phyloP scores from a whole-genome alignment of 2,888 invertebrate species.

The Agrochola lota region DNA sequence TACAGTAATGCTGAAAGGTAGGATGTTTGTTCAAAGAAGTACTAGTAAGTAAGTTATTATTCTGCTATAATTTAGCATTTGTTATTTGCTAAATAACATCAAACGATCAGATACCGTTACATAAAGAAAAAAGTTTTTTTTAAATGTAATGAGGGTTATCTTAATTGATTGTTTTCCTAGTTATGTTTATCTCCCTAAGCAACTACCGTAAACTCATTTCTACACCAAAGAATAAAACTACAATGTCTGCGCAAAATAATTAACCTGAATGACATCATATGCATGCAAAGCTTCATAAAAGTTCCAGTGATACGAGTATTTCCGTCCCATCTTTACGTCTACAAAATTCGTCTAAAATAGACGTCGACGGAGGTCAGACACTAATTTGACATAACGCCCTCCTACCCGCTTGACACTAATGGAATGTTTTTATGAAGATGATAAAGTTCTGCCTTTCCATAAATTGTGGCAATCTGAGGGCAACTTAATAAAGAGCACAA shows the following conservation, averaged over 20 bases:
- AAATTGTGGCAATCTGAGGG: constrained; percentile 60
- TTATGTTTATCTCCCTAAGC: background rate
- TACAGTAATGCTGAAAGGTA: background rate
- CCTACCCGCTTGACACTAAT: constrained; percentile 68
- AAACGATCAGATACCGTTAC: background rate
- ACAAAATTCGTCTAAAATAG: constrained; percentile 61
- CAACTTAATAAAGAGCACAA: constrained; percentile 59
- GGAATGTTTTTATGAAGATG: constrained; percentile 70
- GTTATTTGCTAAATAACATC: background rate
- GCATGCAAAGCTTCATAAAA: constrained; percentile 27
- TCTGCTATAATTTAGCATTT: background rate
- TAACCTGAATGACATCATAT: constrained; percentile 13
- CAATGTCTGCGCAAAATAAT: constrained; percentile 24
- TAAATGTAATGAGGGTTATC: background rate
- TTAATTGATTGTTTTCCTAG: background rate
- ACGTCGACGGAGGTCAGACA: constrained; percentile 65
- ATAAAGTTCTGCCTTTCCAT: constrained; percentile 61
- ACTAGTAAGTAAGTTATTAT: background rate
- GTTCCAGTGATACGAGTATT: constrained; percentile 29
- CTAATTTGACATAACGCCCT: constrained; percentile 72
- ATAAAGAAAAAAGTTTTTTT: background rate
- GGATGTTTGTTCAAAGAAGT: background rate
- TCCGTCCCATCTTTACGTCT: constrained; percentile 26
- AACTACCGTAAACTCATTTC: background rate
- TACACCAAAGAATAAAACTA: background rate